Conservation (phyloP, 2,797 vertebrate species). For the Pampus argenteus region DNA sequence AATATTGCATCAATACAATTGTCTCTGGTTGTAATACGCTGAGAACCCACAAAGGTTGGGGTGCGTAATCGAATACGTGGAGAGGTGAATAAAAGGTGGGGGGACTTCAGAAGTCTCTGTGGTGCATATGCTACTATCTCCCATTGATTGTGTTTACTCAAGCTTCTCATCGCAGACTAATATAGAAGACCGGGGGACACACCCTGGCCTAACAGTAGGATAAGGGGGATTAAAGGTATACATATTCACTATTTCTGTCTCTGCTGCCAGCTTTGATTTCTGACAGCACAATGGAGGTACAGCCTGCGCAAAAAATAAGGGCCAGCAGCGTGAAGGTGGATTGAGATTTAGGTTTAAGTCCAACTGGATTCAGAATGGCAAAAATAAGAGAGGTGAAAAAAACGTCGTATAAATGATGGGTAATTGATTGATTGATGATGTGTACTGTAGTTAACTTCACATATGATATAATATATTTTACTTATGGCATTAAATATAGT, state of each 20-base stretch:
- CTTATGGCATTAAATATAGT: not conserved
- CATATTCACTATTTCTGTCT: constrained; percentile 74
- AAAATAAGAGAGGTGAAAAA: no score
- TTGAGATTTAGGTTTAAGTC: not conserved
- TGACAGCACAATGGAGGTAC: constrained; percentile 47
- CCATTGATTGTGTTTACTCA: constrained; percentile 88
- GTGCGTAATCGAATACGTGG: constrained; percentile 65
- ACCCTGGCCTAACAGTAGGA: constrained; percentile 79
- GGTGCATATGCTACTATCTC: constrained; percentile 76
- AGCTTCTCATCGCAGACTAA: constrained; percentile 86
- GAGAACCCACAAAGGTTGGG: constrained; percentile 49
- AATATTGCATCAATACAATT: constrained; percentile 65
- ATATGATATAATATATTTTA: not conserved
- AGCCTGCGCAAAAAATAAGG: constrained; percentile 7
- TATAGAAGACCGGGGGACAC: constrained; percentile 80
- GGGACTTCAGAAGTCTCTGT: constrained; percentile 61
- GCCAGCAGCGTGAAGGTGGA: not conserved
- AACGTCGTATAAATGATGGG: not conserved
- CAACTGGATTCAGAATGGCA: not conserved
- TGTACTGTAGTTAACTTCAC: not conserved
- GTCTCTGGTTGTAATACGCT: constrained; percentile 61
- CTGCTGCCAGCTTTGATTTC: constrained; percentile 50
- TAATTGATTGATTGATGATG: not conserved
- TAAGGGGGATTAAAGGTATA: constrained; percentile 80
- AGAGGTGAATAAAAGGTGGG: constrained; percentile 48